A percentile compares a stretch with the other conserved stretches of the same genome.
Evolutionary conservation across 2,797 vertebrate genomes (phyloP).

Genomic region (Gephyroberyx darwinii): DNA sequence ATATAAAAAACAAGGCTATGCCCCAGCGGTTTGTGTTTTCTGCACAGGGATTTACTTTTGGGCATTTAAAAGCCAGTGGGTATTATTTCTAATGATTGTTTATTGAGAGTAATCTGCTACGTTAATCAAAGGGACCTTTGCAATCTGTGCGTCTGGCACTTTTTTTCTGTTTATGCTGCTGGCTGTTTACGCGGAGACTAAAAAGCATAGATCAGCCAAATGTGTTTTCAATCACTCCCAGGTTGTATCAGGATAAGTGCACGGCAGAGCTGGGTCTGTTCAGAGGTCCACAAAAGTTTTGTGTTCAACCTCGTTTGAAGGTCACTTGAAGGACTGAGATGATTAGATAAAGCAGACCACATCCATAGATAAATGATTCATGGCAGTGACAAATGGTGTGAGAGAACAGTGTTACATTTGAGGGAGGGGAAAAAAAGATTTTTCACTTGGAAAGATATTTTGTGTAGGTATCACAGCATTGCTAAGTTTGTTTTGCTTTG

Average conservation of each 20-base stretch:
- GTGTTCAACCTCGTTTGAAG: slow-evolving; percentile 41
- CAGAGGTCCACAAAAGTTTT: slow-evolving; percentile 31
- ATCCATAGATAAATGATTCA: slow-evolving; percentile 32
- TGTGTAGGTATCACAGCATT: slow-evolving; percentile 16
- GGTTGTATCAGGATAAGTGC: slow-evolving; percentile 27
- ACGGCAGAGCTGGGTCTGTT: slow-evolving; percentile 1
- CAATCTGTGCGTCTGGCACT: slow-evolving; percentile 68
- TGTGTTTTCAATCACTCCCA: slow-evolving; percentile 60
- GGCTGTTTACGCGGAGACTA: slow-evolving; percentile 64
- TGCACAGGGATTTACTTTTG: slow-evolving; percentile 41
- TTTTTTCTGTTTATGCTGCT: slow-evolving; percentile 70
- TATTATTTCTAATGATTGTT: slow-evolving; percentile 76
- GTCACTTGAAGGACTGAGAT: slow-evolving; percentile 35
- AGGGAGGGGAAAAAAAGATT: not conserved
- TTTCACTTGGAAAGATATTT: slow-evolving; percentile 23
- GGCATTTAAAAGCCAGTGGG: slow-evolving; percentile 64
- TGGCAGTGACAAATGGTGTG: not conserved
- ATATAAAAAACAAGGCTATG: slow-evolving; percentile 47
- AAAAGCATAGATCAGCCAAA: slow-evolving; percentile 63
- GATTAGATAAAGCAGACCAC: slow-evolving; percentile 32
- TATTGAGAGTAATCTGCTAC: slow-evolving; percentile 73
- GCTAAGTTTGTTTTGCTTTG: slow-evolving; percentile 24
- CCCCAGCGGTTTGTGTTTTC: slow-evolving; percentile 32
- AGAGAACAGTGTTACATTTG: too few relatives aligned
- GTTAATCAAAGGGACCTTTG: slow-evolving; percentile 75